Evolutionary conservation across 2,797 vertebrate genomes (phyloP), one percentile per base, ranked within the genome.

Genomic region (Taeniopygia guttata): DNA sequence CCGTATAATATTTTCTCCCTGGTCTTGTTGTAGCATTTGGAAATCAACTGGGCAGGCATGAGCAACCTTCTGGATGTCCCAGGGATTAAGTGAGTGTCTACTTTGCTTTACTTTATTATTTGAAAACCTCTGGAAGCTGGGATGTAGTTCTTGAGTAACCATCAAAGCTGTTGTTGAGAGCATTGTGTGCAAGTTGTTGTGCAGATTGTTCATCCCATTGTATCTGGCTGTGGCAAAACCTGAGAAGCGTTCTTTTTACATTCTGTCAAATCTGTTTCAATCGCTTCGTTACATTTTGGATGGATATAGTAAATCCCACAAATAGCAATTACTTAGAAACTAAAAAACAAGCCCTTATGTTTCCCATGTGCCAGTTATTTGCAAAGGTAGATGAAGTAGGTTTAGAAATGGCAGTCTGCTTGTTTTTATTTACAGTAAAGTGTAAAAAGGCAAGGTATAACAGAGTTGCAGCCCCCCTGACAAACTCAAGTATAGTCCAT

Each of bases 11-110:
- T 87, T 94, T 85, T 93, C 20, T 85, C 36, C 43, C 67, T 22
- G 10, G 45, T 76, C 63, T 70, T 86, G 4, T 73, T 89, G 27
- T 73, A 98, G 98, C 96, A 98, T 29, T 92, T 99, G 83, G 95
- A 99, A 87, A 98, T 99, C 95, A 99, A 98, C 97, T 99, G 99
- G 99, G 99, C 99, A 1, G 99, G 99, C 46, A 95, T 99, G 96
- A 99, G 98, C 90, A 99, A 99, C 96, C 93, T 99, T 46, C 96
- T 99, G 96, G 99, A 99, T 92, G 98, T 96, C 54, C 98, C 99
- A 12, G 99, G 97, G 30, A 98, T 99, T 96, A 99, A 98, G 99
- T 99, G 63, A 96, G 96, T 91, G 17, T 69, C 73, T 78, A 3
- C 36, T 70, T 69, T 70, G 23, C 26, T 91, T 94, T 25, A 5